Conservation (phyloP, 2,888 invertebrate genomes). For the Ochlodes sylvanus region DNA sequence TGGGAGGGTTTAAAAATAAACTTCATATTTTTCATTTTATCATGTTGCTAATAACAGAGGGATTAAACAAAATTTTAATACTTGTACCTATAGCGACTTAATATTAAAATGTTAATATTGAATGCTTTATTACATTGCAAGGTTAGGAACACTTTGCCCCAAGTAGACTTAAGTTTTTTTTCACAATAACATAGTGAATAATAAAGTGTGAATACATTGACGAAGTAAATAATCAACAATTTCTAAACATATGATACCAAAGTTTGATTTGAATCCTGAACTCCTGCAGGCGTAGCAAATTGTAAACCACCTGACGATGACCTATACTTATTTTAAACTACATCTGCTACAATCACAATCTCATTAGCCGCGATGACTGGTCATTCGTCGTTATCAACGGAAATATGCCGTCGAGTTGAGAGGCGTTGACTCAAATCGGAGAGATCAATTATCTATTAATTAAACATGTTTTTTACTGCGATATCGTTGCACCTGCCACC, state of each 20-base stretch:
- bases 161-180: neutral
- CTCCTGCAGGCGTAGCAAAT: conserved; percentile 12
- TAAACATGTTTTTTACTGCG: conserved; percentile 34
- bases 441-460: conserved; percentile 37
- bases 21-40: conserved; percentile 2
- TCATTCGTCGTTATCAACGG: conserved; percentile 28
- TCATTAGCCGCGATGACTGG: conserved; percentile 34
- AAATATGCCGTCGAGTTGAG: conserved; percentile 26
- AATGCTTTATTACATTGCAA: too few relatives aligned
- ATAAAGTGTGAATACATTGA: neutral
- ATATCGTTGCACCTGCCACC: conserved; percentile 32
- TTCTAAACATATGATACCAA: neutral
- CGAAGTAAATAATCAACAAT: neutral
- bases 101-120: too few relatives aligned
- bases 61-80: too few relatives aligned
- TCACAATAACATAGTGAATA: neutral
- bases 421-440: conserved; percentile 34
- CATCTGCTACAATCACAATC: conserved; percentile 16
- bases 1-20: conserved; percentile 27
- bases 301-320: conserved; percentile 7
- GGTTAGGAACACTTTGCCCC: neutral
- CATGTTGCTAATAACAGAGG: neutral
- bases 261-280: conserved; percentile 4
- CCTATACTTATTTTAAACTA: conserved; percentile 6
- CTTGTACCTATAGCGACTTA: too few relatives aligned